phyloP scores from a whole-genome alignment of 2,888 invertebrate genomes.

The Habroteleia sp. region DNA sequence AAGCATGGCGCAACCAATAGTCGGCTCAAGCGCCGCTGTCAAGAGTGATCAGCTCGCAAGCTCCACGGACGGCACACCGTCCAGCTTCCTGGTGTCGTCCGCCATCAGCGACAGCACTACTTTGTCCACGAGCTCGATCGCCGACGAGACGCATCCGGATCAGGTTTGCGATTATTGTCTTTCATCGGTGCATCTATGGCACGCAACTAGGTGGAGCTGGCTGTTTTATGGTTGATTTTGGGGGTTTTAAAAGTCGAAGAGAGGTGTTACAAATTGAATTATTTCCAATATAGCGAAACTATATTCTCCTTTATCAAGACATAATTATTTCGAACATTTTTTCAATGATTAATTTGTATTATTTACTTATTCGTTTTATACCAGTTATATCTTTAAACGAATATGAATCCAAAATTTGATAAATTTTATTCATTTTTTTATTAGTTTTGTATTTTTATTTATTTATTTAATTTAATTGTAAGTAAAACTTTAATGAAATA shows the following conservation, averaged over 20 bases:
- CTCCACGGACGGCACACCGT: conserved; percentile 73
- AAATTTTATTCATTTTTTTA: too few species aligned
- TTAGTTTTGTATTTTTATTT: too few species aligned
- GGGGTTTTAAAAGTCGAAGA: conserved; percentile 5
- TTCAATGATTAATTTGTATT: too few species aligned
- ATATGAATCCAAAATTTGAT: too few species aligned
- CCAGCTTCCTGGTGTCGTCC: conserved; percentile 69
- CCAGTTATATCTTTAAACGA: too few species aligned
- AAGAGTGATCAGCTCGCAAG: conserved; percentile 64
- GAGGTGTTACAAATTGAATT: conserved; percentile 1
- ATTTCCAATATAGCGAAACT: too few species aligned
- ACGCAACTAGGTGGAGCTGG: conserved; percentile 29
- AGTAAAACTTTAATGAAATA: too few species aligned
- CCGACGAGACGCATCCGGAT: conserved; percentile 77
- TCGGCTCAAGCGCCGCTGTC: conserved; percentile 12
- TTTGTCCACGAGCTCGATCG: conserved; percentile 74
- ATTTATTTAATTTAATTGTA: too few species aligned
- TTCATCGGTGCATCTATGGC: conserved; percentile 66
- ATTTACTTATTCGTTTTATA: too few species aligned
- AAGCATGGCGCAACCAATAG: conserved; percentile 31
- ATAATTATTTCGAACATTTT: too few species aligned
- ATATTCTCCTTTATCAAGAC: too few species aligned
- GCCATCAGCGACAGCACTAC: conserved; percentile 71
- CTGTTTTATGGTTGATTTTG: conserved; percentile 16
- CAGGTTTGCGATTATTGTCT: conserved; percentile 78